Conservation (phyloP, 2,113 vertebrate genomes). For the Zingel zingel region DNA sequence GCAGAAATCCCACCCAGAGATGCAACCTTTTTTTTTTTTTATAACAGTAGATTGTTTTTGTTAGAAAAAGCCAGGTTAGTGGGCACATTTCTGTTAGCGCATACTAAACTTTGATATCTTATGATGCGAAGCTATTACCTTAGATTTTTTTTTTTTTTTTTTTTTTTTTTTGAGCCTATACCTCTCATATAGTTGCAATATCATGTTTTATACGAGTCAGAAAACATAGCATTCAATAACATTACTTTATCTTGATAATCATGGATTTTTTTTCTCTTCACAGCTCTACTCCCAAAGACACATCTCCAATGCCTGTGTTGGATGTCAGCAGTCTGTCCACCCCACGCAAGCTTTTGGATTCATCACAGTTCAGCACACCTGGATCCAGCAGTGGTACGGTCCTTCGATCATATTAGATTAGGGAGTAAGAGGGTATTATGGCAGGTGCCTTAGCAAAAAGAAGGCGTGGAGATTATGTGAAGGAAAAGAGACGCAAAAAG, state of each 20-base stretch:
- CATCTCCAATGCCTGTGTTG: slow-evolving; percentile 86
- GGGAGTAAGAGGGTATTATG: background rate
- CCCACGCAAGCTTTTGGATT: slow-evolving; percentile 92
- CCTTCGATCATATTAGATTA: background rate
- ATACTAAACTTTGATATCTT: slow-evolving; percentile 33
- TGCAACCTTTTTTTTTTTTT: slow-evolving; percentile 43
- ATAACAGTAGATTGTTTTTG: slow-evolving; percentile 62
- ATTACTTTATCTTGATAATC: background rate
- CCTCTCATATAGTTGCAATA: background rate
- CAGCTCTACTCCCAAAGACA: slow-evolving; percentile 89
- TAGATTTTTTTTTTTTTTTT: no score
- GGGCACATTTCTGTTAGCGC: slow-evolving; percentile 31
- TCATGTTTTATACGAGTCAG: background rate
- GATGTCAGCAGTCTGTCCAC: slow-evolving; percentile 93
- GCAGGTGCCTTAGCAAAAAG: background rate
- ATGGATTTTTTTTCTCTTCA: slow-evolving; percentile 1
- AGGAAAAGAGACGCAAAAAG: background rate
- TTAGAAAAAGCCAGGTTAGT: slow-evolving; percentile 34
- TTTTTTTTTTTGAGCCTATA: background rate
- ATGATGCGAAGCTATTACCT: background rate
- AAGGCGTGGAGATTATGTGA: background rate
- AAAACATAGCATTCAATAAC: background rate
- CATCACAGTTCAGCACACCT: slow-evolving; percentile 89
- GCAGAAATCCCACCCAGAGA: slow-evolving; percentile 50
- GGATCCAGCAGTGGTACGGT: slow-evolving; percentile 87